These are phyloP conservation scores for Taphrorychus bicolor DNA, from an alignment of 2,888 invertebrate genomes.

Conservation along the genomic window DNA sequence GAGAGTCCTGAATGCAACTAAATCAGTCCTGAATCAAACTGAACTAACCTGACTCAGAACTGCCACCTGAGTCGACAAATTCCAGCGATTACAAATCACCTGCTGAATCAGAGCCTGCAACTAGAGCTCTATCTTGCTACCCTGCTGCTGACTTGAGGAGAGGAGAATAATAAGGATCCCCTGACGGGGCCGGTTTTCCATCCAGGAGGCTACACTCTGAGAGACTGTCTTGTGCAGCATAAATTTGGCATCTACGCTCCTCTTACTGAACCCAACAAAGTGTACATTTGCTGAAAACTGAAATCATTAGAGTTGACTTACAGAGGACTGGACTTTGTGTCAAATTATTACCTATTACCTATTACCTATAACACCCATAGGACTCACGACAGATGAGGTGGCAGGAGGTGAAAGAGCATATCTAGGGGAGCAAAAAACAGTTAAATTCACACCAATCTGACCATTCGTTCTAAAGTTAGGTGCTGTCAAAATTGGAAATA, in stretches of 20 bases:
- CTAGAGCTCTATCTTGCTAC: background rate
- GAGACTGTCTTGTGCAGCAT: conserved; percentile 33
- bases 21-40: no score
- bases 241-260: conserved; percentile 38
- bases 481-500: no score
- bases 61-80: background rate
- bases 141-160: background rate
- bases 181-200: conserved; percentile 22
- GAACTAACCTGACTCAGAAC: no score
- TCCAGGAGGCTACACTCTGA: conserved; percentile 13
- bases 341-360: no score
- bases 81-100: background rate
- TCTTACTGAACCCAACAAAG: conserved; percentile 34
- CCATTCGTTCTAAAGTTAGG: no score
- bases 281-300: conserved; percentile 37
- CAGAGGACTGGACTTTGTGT: conserved; percentile 35
- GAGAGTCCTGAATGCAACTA: background rate
- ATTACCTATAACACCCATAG: no score
- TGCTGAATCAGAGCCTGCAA: background rate
- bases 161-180: conserved; percentile 20
- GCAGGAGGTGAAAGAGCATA: no score
- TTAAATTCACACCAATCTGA: no score
- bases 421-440: no score
- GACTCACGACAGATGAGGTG: no score
- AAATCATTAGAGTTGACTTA: conserved; percentile 36